Evolutionary conservation across 2,113 vertebrate genomes (phyloP).

Genomic region (Chloroceryle aenea): DNA sequence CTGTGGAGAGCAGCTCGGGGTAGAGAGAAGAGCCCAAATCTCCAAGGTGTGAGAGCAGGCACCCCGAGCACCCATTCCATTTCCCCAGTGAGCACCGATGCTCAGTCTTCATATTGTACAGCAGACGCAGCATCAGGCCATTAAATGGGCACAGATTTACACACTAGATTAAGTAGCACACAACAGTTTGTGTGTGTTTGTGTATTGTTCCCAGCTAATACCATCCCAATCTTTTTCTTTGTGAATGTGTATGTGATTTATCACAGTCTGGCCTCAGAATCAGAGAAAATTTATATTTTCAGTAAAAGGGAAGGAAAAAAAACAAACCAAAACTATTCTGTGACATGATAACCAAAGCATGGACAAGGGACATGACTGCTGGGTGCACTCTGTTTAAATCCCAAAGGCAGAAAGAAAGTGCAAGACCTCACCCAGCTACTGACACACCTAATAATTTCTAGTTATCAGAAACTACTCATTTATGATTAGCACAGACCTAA

Average conservation of each 20-base stretch:
- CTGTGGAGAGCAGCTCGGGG: neutral
- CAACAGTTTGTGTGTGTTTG: fast-evolving
- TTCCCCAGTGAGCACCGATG: neutral
- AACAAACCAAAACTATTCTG: neutral
- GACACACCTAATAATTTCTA: constrained; percentile 40
- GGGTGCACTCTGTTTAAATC: neutral
- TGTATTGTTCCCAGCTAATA: neutral
- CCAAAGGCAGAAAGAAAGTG: neutral
- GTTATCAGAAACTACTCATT: constrained; percentile 40
- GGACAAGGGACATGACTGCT: neutral
- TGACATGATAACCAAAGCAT: neutral
- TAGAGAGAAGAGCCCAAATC: neutral
- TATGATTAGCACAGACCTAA: constrained; percentile 33
- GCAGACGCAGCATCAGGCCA: fast-evolving
- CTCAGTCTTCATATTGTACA: neutral
- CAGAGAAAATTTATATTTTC: neutral
- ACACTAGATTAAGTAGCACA: neutral
- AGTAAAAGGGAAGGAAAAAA: neutral
- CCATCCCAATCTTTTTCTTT: neutral
- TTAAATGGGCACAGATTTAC: neutral
- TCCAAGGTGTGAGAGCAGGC: neutral
- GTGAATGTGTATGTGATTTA: neutral
- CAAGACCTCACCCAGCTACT: constrained; percentile 29
- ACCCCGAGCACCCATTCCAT: fast-evolving
- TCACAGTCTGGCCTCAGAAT: neutral